Base-by-base conservation (phyloP, 2,797 vertebrate genomes). In the Cyclura pinguis region DNA sequence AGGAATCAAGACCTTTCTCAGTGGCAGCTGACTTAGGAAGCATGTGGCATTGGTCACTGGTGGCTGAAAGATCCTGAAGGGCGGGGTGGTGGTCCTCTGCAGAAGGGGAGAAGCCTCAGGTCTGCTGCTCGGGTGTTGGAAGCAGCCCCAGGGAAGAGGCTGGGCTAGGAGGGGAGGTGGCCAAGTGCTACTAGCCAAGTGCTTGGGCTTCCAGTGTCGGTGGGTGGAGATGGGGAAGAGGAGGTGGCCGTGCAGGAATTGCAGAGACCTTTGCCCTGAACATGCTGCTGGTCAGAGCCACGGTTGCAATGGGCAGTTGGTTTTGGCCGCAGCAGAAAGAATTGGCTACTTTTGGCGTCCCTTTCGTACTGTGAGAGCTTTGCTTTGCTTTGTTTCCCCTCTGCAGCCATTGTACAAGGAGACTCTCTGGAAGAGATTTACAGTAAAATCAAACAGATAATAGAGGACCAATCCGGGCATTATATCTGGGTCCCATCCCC, bases 381-480 rank as follows among this genome's bases (percentile, higher is more conserved):
- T 78, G 6, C 1, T 62, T 24, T 64, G 1, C 9, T 18, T 47
- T 83, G 29, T 59, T 35, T 59, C 27, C 7, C 97, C 78, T 96
- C 55, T 72, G 78, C 96, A 99, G 99, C 99, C 98, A 99, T 99
- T 80, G 98, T 99, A 97, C 99, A 99, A 98, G 99, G 99, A 96
- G 99, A 99, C 97, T 99, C 99, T 93, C 98, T 99, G 97, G 99
- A 99, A 97, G 99, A 99, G 97, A 99, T 99, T 97, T 99, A 99
- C 98, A 99, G 98, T 98, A 99, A 99, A 98, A 99, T 99, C 97
- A 99, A 99, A 98, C 98, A 99, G 96, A 99, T 99, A 97, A 99
- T 99, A 67, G 99, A 99, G 97, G 99, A 99, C 98, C 99, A 99
- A 96, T 99, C 99, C 0, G 99, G 99, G 94, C 99, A 99, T 96